Evolutionary conservation across 2,113 vertebrate genomes (phyloP).

Genomic region (Oncorhynchus clarkii): DNA sequence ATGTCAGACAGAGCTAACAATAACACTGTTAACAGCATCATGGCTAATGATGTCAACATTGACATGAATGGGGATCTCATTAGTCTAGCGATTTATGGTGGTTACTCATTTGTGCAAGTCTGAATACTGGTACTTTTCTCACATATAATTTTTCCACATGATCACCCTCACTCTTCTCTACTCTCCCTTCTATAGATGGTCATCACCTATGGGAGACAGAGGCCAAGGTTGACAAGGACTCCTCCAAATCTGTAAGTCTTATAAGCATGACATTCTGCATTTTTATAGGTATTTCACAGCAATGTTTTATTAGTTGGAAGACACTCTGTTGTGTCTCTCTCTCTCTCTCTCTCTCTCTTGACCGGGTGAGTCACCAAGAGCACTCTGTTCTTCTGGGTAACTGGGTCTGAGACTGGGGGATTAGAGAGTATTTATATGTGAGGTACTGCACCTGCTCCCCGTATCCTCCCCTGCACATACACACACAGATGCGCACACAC

Average conservation of each 20-base stretch:
- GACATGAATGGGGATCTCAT: background rate
- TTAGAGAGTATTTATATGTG: conserved; percentile 58
- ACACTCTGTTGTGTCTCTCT: background rate
- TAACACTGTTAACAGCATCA: background rate
- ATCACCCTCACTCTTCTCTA: background rate
- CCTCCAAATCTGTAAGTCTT: conserved; percentile 88
- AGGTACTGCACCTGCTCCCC: conserved; percentile 68
- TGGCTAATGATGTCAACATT: conserved; percentile 19
- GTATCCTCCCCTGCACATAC: conserved; percentile 24
- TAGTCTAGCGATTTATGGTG: too few species aligned
- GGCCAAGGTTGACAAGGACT: conserved; percentile 92
- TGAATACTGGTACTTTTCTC: background rate
- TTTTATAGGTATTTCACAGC: background rate
- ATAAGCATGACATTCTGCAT: background rate
- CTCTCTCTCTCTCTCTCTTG: background rate
- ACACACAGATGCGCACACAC: too few species aligned
- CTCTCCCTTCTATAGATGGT: conserved; percentile 78
- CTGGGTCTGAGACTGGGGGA: conserved; percentile 54
- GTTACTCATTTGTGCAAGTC: background rate
- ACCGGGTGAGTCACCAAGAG: background rate
- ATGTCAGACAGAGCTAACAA: conserved; percentile 48
- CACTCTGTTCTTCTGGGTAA: conserved; percentile 25
- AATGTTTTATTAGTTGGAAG: background rate
- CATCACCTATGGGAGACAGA: conserved; percentile 98
- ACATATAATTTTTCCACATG: background rate